Base-by-base conservation (phyloP, 2,113 vertebrate species). In the Pimephales promelas region DNA sequence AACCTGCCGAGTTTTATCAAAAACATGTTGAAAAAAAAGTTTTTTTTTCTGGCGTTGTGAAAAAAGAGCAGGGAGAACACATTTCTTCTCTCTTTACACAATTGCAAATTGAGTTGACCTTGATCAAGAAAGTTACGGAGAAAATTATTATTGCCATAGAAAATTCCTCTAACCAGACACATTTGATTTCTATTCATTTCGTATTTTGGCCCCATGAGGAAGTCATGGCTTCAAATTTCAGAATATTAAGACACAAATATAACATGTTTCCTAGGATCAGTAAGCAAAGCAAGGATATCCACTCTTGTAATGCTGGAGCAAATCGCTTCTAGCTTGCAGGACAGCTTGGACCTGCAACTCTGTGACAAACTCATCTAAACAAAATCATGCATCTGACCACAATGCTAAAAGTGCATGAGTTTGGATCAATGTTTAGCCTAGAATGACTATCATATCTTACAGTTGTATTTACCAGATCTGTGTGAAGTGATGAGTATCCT, bases 201-300 rank as follows among this genome's bases (percentile, higher is more conserved):
- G 3, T 8, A 57, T 57, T 36, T 57, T 54, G 47, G 28, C 10
- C 18, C 0, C 3, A 28, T 28, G 24, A 3, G 14, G 28, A 36
- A 57, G 74, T 57, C 10, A 57, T 57, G 16, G 5, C 28, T 77
- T 36, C 10, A 57, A 77, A 81, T 88, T 83, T 81, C 76, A 40
- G 62, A 72, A 47, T 18, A 43, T 31, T 79, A 70, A 75, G 22
- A 18, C 36, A 71, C 68, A 71, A 45, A 45, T 71, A 70, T 70
- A 43, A 56, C 31, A 56, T 36, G 52, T 57, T 76, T 28, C 47
- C 45, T 74, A 22, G 73, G 49, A 75, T 31, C 28, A 76, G 52
- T 56, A 22, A 57, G 74, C 31, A 40, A 40, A 40, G 40, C 40
- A 34, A 36, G 74, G 10, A 16, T 6, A 43, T 77, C 62, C 14